Evolutionary conservation across 2,888 invertebrate species (phyloP).

Genomic region (Drymonia ruficornis): DNA sequence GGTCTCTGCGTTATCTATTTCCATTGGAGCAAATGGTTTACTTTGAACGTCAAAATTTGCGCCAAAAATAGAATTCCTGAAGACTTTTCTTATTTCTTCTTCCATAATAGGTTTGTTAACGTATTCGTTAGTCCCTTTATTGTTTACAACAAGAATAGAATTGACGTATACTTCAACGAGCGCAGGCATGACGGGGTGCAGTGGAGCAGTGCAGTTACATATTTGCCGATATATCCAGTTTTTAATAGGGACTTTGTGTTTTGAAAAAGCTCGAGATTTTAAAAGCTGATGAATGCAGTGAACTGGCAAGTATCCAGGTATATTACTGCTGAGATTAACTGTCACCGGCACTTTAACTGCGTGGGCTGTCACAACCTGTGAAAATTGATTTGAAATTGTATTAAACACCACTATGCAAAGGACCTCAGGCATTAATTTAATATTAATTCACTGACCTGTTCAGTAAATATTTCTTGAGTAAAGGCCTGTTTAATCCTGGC

Average conservation of each 20-base stretch:
- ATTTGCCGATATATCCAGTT: slow-evolving; percentile 98
- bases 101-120: slow-evolving; percentile 97
- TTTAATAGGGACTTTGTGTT: slow-evolving; percentile 98
- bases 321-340: slow-evolving; percentile 92
- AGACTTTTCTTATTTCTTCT: slow-evolving; percentile 93
- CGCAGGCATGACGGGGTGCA: slow-evolving; percentile 96
- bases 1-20: slow-evolving; percentile 82
- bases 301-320: slow-evolving; percentile 96
- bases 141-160: slow-evolving; percentile 91
- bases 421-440: background rate
- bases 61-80: slow-evolving; percentile 90
- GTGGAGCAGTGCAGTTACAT: slow-evolving; percentile 93
- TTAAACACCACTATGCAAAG: background rate
- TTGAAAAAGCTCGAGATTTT: slow-evolving; percentile 97
- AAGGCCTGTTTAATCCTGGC: slow-evolving; percentile 96
- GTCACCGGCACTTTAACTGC: slow-evolving; percentile 99
- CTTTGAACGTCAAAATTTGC: slow-evolving; percentile 88
- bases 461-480: slow-evolving; percentile 98
- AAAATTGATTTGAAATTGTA: slow-evolving; percentile 5
- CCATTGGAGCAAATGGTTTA: slow-evolving; percentile 79
- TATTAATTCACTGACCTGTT: slow-evolving; percentile 87
- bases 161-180: slow-evolving; percentile 97
- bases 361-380: slow-evolving; percentile 94
- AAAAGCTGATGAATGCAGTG: slow-evolving; percentile 98
- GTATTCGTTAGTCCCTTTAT: slow-evolving; percentile 88